Base-by-base conservation (phyloP, 37 sponge, comb jelly and placozoan genomes). In the Tethya wilhelma region DNA sequence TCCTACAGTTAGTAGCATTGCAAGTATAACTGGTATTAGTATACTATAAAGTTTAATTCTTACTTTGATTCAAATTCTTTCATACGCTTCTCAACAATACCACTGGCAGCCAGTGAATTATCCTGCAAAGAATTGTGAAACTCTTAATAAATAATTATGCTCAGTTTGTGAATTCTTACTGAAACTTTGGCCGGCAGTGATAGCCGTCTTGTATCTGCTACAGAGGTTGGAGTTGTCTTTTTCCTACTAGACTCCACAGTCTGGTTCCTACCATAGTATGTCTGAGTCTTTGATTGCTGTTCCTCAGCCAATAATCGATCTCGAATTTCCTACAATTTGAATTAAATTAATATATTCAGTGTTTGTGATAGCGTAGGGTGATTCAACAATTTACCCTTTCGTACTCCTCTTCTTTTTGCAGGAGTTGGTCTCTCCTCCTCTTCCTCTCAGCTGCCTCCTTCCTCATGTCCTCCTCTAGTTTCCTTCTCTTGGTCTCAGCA, bases 391-490 rank as follows among this genome's bases (percentile, higher is more conserved):
- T 33, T 25, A 78, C 79, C 80, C 74, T 38, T 64, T 83, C 90
- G 14, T 31, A 28, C 38, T 83, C 84, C 45, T 79, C 30, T 39
- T 84, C 69, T 23, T 45, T 44, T 41, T 56, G 71, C 36, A 74
- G 5, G 2, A 73, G 53, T 59, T 82, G 79, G 17, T 25, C 33
- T 53, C 59, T 71, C 46, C 65, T 87, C 55, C 36, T 86, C 40
- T 58, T 64, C 65, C 84, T 81, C 75, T 87, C 84, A 38, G 87
- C 88, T 30, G 36, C 77, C 56, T 86, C 92, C 42, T 34, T 69
- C 20, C 73, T 59, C 67, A 86, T 74, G 39, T 85, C 60, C 64
- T 90, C 91, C 67, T 87, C 88, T 71, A 91, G 72, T 28, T 75
- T 44, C 22, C 79, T 43, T 53, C 80, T 57, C 66, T 83, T 87